Evolutionary conservation across 2,797 vertebrate genomes (phyloP), one percentile per base, ranked within the genome.

Genomic region (Manis pentadactyla): DNA sequence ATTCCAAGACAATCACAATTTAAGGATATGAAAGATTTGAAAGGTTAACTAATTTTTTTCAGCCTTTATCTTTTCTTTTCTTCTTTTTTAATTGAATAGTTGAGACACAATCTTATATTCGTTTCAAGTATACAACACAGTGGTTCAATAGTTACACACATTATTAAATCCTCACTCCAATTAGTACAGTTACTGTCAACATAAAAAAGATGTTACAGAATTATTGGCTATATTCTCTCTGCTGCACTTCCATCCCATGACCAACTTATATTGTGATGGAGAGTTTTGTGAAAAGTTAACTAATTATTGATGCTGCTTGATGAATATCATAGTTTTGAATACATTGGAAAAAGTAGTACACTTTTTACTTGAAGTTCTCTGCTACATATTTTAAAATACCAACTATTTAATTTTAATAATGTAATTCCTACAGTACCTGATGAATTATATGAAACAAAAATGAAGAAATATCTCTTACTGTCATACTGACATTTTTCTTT

Each of bases 401-500:
- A 53, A 53, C 6, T 61, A 15, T 27, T 92, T 82, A 74, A n/a
- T 74, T 53, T 29, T 25, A 87, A 75, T 31, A 37, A n/a, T 55
- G 25, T 55, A n/a, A 3, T 68, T 90, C 25, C 34, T 85, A 68
- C 4, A 46, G 25, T 68, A 34, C 15, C 18, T 53, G 18, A 89
- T 57, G 27, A 75, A 79, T 87, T 85, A 27, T 34, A 68, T 84
- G 88, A 91, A 88, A 74, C 86, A 61, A 69, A 53, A 61, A 68
- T 57, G 78, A 87, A n/a, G 51, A 96, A 96, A 37, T 66, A 75
- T 46, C 5, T 85, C 79, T 64, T 69, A 85, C 9, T 66, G 29
- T 90, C 25, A 64, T 34, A 74, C 49, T 21, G 5, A 37, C 0
- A n/a, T 49, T 84, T 74, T n/a, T 13, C 2, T 74, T 86, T 83